Conservation (phyloP, 2,888 invertebrate species). For the Argyresthia goedartella region DNA sequence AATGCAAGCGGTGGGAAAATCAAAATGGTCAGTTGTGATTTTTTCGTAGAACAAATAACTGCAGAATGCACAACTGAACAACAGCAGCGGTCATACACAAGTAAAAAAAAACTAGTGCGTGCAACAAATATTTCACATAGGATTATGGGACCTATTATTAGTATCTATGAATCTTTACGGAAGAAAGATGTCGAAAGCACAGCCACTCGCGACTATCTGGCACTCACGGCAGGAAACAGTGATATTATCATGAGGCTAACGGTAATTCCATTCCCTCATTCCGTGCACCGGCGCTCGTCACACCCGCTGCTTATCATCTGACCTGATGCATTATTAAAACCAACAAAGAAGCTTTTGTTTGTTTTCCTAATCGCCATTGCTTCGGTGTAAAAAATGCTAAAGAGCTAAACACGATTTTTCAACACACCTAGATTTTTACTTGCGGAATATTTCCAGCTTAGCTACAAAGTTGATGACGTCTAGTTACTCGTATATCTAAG, state of each 20-base stretch:
- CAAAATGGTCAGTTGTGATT: too few species aligned
- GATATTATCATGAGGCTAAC: constrained; percentile 30
- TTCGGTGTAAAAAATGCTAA: constrained; percentile 5
- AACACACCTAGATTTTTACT: constrained; percentile 10
- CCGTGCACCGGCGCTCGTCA: constrained; percentile 20
- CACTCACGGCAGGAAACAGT: constrained; percentile 49
- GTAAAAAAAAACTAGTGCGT: too few species aligned
- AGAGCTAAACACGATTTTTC: not conserved
- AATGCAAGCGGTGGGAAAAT: too few species aligned
- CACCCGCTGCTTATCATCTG: constrained; percentile 34
- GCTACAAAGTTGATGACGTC: constrained; percentile 40
- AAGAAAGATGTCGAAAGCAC: not conserved
- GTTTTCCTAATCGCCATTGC: constrained; percentile 31
- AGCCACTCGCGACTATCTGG: constrained; percentile 15
- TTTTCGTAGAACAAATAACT: too few species aligned
- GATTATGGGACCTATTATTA: not conserved
- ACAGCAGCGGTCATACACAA: too few species aligned
- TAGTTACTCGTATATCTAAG: constrained; percentile 25
- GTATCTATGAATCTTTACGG: not conserved
- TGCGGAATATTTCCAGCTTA: constrained; percentile 34
- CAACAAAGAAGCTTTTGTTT: constrained; percentile 34
- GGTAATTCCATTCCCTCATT: constrained; percentile 1
- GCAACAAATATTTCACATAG: not conserved
- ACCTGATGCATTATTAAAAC: constrained; percentile 28
- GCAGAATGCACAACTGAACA: too few species aligned